These are phyloP conservation scores for Zaprionus taronus DNA, from an alignment of 1,140 invertebrate species.

Conservation along the genomic window DNA sequence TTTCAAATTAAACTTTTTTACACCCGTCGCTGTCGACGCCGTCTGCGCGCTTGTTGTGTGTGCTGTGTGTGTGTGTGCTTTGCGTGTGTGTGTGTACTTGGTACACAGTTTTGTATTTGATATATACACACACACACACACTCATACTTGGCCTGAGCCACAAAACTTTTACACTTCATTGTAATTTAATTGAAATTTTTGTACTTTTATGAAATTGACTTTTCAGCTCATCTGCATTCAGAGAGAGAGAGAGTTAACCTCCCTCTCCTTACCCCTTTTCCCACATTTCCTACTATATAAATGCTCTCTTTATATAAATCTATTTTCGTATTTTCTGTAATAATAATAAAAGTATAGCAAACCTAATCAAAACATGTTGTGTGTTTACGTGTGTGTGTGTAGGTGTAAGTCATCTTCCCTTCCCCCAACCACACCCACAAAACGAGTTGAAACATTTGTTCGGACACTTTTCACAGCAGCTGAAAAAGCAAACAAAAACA, in stretches of 20 bases:
- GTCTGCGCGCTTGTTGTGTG: conserved; percentile 13
- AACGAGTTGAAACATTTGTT: conserved; percentile 52
- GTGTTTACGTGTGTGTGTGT: conserved; percentile 35
- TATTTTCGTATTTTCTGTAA: conserved; percentile 6
- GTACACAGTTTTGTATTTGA: conserved; percentile 31
- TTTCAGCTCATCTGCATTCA: conserved; percentile 59
- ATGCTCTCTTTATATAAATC: conserved; percentile 30
- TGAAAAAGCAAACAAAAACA: not conserved
- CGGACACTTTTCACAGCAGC: not conserved
- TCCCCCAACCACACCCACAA: not conserved
- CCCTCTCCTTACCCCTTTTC: not conserved
- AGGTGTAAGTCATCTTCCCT: not conserved
- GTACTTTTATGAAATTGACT: conserved; percentile 65
- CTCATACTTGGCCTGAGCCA: conserved; percentile 57
- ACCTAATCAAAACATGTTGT: conserved; percentile 39
- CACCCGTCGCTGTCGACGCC: conserved; percentile 58
- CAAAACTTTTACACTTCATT: conserved; percentile 80
- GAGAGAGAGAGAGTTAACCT: not conserved
- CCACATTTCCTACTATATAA: not conserved
- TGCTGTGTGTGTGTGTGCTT: conserved; percentile 31
- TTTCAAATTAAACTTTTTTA: conserved; percentile 81
- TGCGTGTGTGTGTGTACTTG: conserved; percentile 48
- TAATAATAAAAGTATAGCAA: conserved; percentile 29
- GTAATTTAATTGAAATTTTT: conserved; percentile 77
- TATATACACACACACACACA: conserved; percentile 1